A percentile compares a stretch with the other conserved stretches of the same genome.
These are phyloP conservation scores for Rhinella marina DNA, from an alignment of 2,797 vertebrate genomes.

Conservation along the genomic window DNA sequence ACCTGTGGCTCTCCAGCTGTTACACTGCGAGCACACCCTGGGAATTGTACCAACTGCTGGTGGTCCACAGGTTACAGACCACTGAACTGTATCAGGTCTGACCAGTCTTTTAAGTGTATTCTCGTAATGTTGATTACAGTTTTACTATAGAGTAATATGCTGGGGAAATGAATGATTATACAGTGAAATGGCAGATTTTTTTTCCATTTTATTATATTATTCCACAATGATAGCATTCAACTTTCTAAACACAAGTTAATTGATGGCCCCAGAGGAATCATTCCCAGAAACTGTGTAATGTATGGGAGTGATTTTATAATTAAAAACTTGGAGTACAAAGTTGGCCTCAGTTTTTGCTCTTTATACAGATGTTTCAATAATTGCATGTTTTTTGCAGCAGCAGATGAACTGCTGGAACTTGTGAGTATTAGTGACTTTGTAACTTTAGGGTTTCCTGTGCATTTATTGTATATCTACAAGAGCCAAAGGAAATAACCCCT, in stretches of 20 bases:
- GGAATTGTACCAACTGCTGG: too few species aligned
- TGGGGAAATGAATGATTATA: too few species aligned
- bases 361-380: constrained; percentile 12
- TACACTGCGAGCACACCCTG: too few species aligned
- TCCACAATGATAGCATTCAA: constrained; percentile 27
- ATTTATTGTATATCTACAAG: constrained; percentile 53
- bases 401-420: constrained; percentile 9
- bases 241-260: constrained; percentile 30
- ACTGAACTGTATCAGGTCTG: too few species aligned
- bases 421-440: constrained; percentile 21
- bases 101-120: too few species aligned
- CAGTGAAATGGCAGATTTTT: background rate
- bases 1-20: too few species aligned
- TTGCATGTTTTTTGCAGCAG: constrained; percentile 10
- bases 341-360: constrained; percentile 14
- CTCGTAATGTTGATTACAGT: too few species aligned
- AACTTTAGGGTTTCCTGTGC: constrained; percentile 55
- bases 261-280: constrained; percentile 17
- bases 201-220: constrained; percentile 8
- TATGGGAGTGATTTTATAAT: constrained; percentile 31
- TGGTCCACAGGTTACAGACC: too few species aligned
- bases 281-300: constrained; percentile 28
- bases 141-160: too few species aligned
- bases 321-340: constrained; percentile 21
- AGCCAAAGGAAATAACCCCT: constrained; percentile 61